Conservation (phyloP, 2,797 vertebrate species). For the Gymnocypris eckloni region DNA sequence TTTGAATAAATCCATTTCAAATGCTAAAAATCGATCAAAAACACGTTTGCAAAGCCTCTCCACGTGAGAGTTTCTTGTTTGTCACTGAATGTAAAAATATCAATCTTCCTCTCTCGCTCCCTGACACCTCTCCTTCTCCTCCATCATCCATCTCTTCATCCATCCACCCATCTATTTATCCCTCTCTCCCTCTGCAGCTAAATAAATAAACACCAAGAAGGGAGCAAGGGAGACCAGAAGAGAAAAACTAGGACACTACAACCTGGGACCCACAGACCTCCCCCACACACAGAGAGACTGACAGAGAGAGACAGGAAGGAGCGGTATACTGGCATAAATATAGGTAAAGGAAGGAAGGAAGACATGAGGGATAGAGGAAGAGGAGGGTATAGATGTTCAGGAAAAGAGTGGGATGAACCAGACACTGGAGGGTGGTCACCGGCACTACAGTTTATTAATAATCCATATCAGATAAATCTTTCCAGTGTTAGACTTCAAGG, state of each 20-base stretch:
- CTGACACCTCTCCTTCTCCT: conserved; percentile 37
- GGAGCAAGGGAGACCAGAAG: conserved; percentile 35
- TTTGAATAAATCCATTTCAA: conserved; percentile 40
- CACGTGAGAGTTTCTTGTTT: not conserved
- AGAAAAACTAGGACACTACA: conserved; percentile 59
- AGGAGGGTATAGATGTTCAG: conserved; percentile 11
- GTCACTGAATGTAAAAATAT: conserved; percentile 56
- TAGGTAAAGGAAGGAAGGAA: conserved; percentile 42
- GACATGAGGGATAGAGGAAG: not conserved
- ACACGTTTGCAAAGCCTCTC: not conserved
- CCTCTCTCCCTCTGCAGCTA: conserved; percentile 63
- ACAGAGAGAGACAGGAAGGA: conserved; percentile 1
- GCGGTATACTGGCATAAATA: conserved; percentile 22
- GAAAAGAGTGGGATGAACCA: conserved; percentile 43
- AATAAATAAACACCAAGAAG: conserved; percentile 69
- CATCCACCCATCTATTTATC: conserved; percentile 54
- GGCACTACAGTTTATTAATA: conserved; percentile 48
- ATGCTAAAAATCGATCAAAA: conserved; percentile 6
- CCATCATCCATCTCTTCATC: conserved; percentile 67
- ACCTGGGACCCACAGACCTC: conserved; percentile 53
- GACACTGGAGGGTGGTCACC: conserved; percentile 39
- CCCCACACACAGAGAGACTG: conserved; percentile 30
- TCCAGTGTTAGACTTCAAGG: conserved; percentile 27
- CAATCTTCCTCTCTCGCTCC: conserved; percentile 54
- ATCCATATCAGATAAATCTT: conserved; percentile 34